These are phyloP conservation scores for Oxyruncus cristatus DNA, from an alignment of 2,113 vertebrate species.

Conservation along the genomic window DNA sequence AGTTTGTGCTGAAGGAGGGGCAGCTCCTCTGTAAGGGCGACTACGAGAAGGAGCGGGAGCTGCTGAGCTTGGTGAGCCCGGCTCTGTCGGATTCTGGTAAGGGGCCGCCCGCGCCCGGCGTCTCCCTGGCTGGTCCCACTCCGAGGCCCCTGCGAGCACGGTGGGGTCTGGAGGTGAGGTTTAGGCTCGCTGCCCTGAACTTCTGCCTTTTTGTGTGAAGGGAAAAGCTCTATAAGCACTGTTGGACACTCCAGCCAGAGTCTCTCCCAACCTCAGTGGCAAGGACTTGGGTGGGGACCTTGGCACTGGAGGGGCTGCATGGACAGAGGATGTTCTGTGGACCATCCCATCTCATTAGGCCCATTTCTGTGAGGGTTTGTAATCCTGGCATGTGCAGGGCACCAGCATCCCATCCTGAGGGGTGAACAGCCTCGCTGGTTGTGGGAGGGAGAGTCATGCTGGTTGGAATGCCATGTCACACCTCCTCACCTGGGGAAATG, in stretches of 20 bases:
- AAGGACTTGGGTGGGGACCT: not conserved
- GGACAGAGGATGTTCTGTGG: not conserved
- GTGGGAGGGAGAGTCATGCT: not conserved
- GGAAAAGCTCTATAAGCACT: not conserved
- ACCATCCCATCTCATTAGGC: not conserved
- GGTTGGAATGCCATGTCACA: not conserved
- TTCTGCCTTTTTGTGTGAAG: not conserved
- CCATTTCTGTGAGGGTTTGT: not conserved
- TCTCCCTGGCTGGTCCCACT: not conserved
- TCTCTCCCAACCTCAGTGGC: fast-evolving
- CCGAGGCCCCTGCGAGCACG: fast-evolving
- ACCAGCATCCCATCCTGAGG: not conserved
- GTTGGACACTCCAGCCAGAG: not conserved
- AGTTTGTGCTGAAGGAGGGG: slow-evolving; percentile 91
- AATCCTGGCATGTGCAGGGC: not conserved
- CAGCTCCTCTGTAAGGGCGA: slow-evolving; percentile 91
- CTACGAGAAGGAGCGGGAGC: slow-evolving; percentile 84
- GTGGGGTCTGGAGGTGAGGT: not conserved
- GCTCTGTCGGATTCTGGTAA: slow-evolving; percentile 90
- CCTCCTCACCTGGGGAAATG: fast-evolving
- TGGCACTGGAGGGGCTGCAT: not conserved
- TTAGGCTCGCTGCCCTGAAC: not conserved
- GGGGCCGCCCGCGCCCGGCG: slow-evolving; percentile 6
- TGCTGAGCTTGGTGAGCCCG: slow-evolving; percentile 84
- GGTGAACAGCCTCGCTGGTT: fast-evolving